These are phyloP conservation scores for Brachirus orientalis DNA, from an alignment of 2,113 vertebrate species.

Conservation along the genomic window DNA sequence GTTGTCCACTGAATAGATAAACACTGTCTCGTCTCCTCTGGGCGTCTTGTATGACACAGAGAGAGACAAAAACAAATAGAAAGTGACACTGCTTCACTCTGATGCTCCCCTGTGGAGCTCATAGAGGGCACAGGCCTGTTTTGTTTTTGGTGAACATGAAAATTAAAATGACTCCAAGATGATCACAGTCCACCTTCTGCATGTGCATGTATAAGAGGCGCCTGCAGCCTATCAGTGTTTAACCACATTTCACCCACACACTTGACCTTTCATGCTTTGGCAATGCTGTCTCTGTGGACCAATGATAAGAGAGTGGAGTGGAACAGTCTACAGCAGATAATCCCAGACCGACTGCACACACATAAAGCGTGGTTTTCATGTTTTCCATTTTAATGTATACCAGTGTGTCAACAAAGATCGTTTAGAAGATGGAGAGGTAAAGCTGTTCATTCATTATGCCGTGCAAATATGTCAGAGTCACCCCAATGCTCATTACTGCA, in stretches of 20 bases:
- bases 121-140: not conserved
- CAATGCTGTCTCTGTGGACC: slow-evolving; percentile 28
- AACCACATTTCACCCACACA: slow-evolving; percentile 4
- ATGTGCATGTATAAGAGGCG: slow-evolving; percentile 5
- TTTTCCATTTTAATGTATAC: slow-evolving; percentile 7
- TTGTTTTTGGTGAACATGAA: slow-evolving; percentile 7
- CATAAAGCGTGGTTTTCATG: slow-evolving; percentile 1
- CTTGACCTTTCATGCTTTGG: slow-evolving; percentile 55
- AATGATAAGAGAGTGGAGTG: slow-evolving; percentile 57
- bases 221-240: slow-evolving; percentile 23
- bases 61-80: slow-evolving; percentile 43
- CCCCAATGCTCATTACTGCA: slow-evolving; percentile 51
- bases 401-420: slow-evolving; percentile 10
- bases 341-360: slow-evolving; percentile 16
- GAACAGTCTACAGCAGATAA: slow-evolving; percentile 44
- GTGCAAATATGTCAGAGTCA: slow-evolving; percentile 17
- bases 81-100: slow-evolving; percentile 51
- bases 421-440: not conserved
- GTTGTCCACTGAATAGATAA: slow-evolving; percentile 49
- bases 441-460: slow-evolving; percentile 42
- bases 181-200: slow-evolving; percentile 15
- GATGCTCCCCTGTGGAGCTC: slow-evolving; percentile 14
- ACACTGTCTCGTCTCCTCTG: slow-evolving; percentile 35
- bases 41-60: slow-evolving; percentile 28
- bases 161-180: slow-evolving; percentile 19